Base-by-base conservation (phyloP, 2,797 vertebrate genomes). In the Lithobates sylvaticus region DNA sequence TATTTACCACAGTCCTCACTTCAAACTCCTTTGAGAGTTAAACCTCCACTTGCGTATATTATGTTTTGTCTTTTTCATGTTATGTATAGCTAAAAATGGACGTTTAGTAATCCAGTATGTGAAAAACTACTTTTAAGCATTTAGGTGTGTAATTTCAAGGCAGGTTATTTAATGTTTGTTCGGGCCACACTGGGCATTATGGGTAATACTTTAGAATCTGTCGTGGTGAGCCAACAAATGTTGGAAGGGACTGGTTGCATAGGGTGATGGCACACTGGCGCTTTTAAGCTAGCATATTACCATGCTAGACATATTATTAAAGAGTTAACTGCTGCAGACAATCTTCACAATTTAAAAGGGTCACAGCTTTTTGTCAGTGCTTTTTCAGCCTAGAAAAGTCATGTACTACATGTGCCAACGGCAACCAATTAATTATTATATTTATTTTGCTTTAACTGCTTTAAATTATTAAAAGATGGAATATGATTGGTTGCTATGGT, bases 61-160 rank as follows among this genome's bases (percentile, higher is more conserved):
- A 50, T 70, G 75, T 71, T 29, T 78, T 82, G 47, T 71, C 21
- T 75, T 68, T 68, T n/a, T 26, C 76, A 72, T 69, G 65, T 67
- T 5, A 76, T 84, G 67, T 83, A 61, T 54, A 84, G 10, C 44
- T 36, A 32, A 36, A 61, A 27, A 54, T 69, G 44, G 69, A 64
- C 58, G 47, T 42, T 18, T 67, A 21, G 9, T 42, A 65, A 15
- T 50, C 54, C 74, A 29, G 4, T 50, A 50, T 84, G 68, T 84
- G 76, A 84, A 72, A 84, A 78, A 10, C 34, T n/a, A 29, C 32
- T 3, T 29, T 21, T 18, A 67, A 76, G 10, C 76, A 78, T 36
- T 68, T 67, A 47, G 69, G 47, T 58, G 39, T 74, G 68, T 80
- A 50, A 15, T 86, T 82, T 64, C 34, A 81, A 69, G 54, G 10